phyloP scores from a whole-genome alignment of 2,797 vertebrate genomes.

The Urocyon cinereoargenteus region DNA sequence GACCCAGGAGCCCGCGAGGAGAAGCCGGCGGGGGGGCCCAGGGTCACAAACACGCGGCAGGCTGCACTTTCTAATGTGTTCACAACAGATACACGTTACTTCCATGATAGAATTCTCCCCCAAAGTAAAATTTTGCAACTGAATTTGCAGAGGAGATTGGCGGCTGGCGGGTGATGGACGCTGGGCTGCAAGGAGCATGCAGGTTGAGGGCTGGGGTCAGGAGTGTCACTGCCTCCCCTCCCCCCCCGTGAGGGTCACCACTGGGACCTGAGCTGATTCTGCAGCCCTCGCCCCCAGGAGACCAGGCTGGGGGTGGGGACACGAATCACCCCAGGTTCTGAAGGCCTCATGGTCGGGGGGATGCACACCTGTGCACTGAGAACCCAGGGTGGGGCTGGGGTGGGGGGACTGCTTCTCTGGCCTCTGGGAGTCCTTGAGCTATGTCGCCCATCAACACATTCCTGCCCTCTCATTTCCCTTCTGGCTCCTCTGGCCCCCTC shows the following conservation, averaged over 20 bases:
- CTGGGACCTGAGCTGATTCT: not conserved
- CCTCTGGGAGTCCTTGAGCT: no score
- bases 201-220: accelerated
- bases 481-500: not conserved
- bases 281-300: not conserved
- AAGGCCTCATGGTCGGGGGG: not conserved
- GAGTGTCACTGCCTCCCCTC: no score
- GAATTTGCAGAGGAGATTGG: not conserved
- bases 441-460: not conserved
- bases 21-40: accelerated
- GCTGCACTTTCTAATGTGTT: not conserved
- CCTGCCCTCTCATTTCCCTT: not conserved
- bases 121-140: not conserved
- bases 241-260: accelerated
- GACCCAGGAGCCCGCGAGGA: not conserved
- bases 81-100: not conserved
- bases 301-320: not conserved
- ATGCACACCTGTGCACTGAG: accelerated
- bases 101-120: not conserved
- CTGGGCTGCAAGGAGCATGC: accelerated
- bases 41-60: accelerated
- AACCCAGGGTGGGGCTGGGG: not conserved
- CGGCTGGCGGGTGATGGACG: accelerated
- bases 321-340: not conserved
- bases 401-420: not conserved